Conservation (phyloP, 1,140 invertebrate species). For the Formica selysi region DNA sequence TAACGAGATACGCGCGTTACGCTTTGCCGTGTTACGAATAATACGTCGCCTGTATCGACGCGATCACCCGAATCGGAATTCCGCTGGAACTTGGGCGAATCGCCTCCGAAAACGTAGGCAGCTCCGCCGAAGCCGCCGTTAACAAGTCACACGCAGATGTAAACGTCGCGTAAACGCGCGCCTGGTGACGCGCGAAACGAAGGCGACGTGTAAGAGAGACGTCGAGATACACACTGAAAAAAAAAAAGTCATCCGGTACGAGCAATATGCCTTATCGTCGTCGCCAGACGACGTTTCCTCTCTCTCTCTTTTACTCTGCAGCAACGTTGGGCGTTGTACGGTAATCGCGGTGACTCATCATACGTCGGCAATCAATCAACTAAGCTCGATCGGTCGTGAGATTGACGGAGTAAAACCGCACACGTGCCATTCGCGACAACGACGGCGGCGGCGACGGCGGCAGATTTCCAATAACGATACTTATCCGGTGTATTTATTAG, state of each 20-base stretch:
- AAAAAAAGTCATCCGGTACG: constrained; percentile 60
- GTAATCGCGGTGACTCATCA: constrained; percentile 74
- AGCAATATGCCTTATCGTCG: constrained; percentile 71
- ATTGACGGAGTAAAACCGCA: constrained; percentile 68
- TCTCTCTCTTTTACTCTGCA: not conserved
- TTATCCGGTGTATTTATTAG: constrained; percentile 70
- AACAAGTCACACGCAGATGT: constrained; percentile 25
- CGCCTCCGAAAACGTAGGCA: constrained; percentile 12
- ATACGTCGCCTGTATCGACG: constrained; percentile 53
- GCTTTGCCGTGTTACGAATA: constrained; percentile 58
- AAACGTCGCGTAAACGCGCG: constrained; percentile 53
- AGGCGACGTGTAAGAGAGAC: constrained; percentile 31
- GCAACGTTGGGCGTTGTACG: constrained; percentile 41
- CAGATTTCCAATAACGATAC: constrained; percentile 70
- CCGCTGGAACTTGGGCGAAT: constrained; percentile 53
- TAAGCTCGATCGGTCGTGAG: constrained; percentile 66
- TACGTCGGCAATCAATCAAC: constrained; percentile 75
- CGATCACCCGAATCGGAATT: constrained; percentile 70
- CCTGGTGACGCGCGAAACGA: constrained; percentile 57
- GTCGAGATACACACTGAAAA: constrained; percentile 15
- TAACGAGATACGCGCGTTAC: constrained; percentile 75
- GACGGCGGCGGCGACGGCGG: constrained; percentile 1
- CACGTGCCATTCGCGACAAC: constrained; percentile 64
- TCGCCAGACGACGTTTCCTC: constrained; percentile 53
- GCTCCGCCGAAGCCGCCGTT: not conserved